phyloP scores from a whole-genome alignment of 2,888 invertebrate genomes.

The Lasioglossum pauxillum region DNA sequence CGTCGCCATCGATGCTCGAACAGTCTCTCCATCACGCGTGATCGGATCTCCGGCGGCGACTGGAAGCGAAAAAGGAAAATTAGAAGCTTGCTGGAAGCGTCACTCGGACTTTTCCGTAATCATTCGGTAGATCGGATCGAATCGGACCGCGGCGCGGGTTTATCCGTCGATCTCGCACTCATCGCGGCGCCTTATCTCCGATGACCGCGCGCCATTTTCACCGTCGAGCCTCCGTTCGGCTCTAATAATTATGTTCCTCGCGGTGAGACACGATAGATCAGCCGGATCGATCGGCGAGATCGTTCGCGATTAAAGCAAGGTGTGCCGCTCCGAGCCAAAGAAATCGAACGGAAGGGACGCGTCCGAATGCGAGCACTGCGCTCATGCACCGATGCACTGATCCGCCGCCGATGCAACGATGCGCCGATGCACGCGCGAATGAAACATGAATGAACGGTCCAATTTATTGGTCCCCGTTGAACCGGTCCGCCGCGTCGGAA shows the following conservation, averaged over 20 bases:
- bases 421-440: conserved; percentile 6
- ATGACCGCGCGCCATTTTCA: conserved; percentile 25
- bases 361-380: conserved; percentile 33
- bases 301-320: conserved; percentile 35
- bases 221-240: conserved; percentile 18
- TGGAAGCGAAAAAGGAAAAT: not conserved
- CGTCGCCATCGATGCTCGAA: not conserved
- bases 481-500: conserved; percentile 54
- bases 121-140: conserved; percentile 23
- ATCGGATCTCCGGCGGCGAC: not conserved
- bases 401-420: not conserved
- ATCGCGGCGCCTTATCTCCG: conserved; percentile 37
- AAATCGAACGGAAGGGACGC: conserved; percentile 39
- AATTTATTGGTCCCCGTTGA: conserved; percentile 63
- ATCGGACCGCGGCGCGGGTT: not conserved
- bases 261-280: conserved; percentile 43
- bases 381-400: not conserved
- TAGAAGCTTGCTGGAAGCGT: not conserved
- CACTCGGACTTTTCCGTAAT: conserved; percentile 1
- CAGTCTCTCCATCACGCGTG: not conserved
- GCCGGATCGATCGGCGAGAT: conserved; percentile 47
- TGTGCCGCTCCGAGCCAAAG: conserved; percentile 31
- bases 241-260: conserved; percentile 52
- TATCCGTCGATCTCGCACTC: conserved; percentile 32
- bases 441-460: conserved; percentile 60